Evolutionary conservation across 2,113 vertebrate genomes (phyloP).

Genomic region (Ceratotherium simum): DNA sequence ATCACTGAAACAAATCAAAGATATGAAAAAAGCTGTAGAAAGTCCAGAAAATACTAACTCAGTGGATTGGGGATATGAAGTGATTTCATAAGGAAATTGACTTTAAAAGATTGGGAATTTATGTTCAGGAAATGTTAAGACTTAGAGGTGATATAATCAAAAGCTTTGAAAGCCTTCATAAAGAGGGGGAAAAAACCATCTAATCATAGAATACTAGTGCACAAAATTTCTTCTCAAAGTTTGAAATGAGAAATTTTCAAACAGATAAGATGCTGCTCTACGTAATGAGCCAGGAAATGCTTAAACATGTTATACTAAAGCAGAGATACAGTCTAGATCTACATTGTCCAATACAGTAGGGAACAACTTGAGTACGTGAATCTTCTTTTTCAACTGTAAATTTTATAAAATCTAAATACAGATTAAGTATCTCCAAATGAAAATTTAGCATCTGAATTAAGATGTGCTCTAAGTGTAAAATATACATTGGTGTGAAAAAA

Average conservation of each 20-base stretch:
- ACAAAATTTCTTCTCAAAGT: not conserved
- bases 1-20: not conserved
- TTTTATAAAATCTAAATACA: conserved; percentile 5
- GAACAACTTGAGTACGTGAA: not conserved
- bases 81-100: conserved; percentile 12
- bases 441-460: not conserved
- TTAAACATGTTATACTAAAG: not conserved
- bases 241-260: not conserved
- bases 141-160: not conserved
- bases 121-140: conserved; percentile 22
- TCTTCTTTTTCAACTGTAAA: not conserved
- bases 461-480: not conserved
- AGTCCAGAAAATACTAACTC: not conserved
- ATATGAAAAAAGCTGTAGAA: not conserved
- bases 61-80: not conserved
- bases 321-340: not conserved
- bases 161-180: not conserved
- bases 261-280: not conserved
- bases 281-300: not conserved
- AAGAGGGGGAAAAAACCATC: not conserved
- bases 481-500: not conserved
- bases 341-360: fast-evolving
- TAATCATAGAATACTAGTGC: not conserved
- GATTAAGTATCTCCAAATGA: not conserved
- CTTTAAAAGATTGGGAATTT: not conserved